Conservation (phyloP, 2,113 vertebrate species). For the Amphiprion ocellaris region DNA sequence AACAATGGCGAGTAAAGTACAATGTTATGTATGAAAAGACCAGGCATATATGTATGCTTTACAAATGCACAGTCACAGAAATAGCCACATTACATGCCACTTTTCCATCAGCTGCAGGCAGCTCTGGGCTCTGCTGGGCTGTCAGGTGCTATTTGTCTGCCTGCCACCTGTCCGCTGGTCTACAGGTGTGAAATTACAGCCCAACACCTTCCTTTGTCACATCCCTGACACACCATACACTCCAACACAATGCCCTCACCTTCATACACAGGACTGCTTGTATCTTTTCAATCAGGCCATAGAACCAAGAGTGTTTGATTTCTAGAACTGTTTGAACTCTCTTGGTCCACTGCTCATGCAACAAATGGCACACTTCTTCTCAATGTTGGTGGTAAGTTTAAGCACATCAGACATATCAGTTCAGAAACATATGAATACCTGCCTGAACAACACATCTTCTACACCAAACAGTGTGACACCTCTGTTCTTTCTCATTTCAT, state of each 20-base stretch:
- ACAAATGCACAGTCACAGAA: not conserved
- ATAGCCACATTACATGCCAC: not conserved
- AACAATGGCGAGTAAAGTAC: too few species aligned
- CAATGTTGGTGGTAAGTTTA: not conserved
- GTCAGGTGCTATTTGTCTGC: conserved; percentile 16
- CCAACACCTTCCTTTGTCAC: conserved; percentile 24
- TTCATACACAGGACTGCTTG: conserved; percentile 9
- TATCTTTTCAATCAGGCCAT: not conserved
- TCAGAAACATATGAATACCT: too few species aligned
- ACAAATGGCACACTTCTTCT: not conserved
- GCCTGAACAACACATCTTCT: too few species aligned
- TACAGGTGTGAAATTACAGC: conserved; percentile 58
- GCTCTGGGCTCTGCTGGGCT: conserved; percentile 11
- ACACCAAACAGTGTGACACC: too few species aligned
- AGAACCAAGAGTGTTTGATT: not conserved
- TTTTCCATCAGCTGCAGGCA: conserved; percentile 18
- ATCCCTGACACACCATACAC: conserved; percentile 1
- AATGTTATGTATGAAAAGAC: too few species aligned
- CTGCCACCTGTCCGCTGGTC: conserved; percentile 34
- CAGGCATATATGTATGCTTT: too few species aligned
- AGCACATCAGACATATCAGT: too few species aligned
- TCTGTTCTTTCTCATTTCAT: too few species aligned
- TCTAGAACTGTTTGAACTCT: not conserved
- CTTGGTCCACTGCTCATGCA: not conserved
- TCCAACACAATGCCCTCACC: not conserved